These are phyloP conservation scores for Tauraco erythrolophus DNA, from an alignment of 2,113 vertebrate species.

Conservation along the genomic window DNA sequence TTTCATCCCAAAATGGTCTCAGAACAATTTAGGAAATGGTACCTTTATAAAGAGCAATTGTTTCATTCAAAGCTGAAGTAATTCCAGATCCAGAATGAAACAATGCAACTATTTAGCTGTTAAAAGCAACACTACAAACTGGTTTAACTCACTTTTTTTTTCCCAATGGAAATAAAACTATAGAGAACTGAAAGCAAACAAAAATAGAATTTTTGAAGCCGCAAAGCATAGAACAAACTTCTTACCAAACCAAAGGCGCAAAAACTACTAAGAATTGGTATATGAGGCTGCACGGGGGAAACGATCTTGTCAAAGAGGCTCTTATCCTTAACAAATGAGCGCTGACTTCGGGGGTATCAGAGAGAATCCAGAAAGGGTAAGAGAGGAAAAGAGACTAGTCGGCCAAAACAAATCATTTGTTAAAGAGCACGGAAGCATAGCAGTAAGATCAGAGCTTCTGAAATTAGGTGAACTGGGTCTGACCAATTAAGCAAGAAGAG, in stretches of 20 bases:
- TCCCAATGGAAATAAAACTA: background rate
- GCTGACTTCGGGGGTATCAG: background rate
- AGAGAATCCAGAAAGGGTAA: background rate
- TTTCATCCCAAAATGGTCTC: background rate
- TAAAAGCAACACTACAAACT: background rate
- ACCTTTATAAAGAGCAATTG: constrained; percentile 21
- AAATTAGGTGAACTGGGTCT: background rate
- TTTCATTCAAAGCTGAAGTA: background rate
- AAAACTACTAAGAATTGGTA: background rate
- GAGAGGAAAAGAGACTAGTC: background rate
- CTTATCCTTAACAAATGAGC: background rate
- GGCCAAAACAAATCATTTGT: background rate
- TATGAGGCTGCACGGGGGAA: background rate
- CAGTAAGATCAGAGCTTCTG: background rate
- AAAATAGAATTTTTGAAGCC: background rate
- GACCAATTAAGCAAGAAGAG: background rate
- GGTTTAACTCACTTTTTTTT: background rate
- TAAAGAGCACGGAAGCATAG: background rate
- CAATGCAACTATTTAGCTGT: background rate
- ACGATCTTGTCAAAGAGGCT: background rate
- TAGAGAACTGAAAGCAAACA: background rate
- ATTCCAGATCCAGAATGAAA: constrained; percentile 27
- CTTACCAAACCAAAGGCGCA: background rate
- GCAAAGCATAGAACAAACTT: background rate
- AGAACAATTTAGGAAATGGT: background rate